A percentile compares a stretch with the other conserved stretches of the same genome.
Conservation (phyloP, 2,888 invertebrate species). For the Chelonus formosanus region DNA sequence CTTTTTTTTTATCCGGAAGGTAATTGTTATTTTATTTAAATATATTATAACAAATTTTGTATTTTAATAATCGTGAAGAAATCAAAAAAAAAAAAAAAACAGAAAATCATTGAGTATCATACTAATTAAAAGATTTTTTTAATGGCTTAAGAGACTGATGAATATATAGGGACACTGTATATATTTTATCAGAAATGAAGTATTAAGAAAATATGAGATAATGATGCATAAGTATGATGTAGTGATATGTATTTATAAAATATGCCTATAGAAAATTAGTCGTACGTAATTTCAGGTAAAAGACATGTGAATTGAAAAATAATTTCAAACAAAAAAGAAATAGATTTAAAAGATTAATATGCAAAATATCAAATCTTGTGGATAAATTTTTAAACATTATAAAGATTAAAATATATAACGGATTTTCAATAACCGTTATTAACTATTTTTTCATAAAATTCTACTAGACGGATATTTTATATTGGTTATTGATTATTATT, state of each 20-base stretch:
- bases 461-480: conserved; percentile 43
- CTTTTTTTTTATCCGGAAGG: conserved; percentile 22
- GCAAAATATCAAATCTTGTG: too few relatives aligned
- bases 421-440: conserved; percentile 37
- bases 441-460: conserved; percentile 46
- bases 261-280: background rate
- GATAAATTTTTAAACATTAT: too few relatives aligned
- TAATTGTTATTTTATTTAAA: conserved; percentile 1
- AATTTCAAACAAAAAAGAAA: background rate
- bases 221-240: conserved; percentile 5
- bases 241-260: conserved; percentile 32
- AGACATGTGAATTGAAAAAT: too few relatives aligned
- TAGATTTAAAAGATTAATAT: background rate
- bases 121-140: conserved; percentile 3
- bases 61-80: conserved; percentile 37
- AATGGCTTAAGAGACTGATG: conserved; percentile 47
- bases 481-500: conserved; percentile 33
- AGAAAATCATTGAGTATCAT: too few relatives aligned
- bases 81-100: conserved; percentile 9
- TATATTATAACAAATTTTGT: conserved; percentile 29
- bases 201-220: conserved; percentile 16
- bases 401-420: conserved; percentile 28
- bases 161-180: conserved; percentile 41
- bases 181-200: conserved; percentile 48
- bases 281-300: too few relatives aligned